Conservation (phyloP, 1,140 invertebrate genomes). For the Leptinotarsa undecemlineata region DNA sequence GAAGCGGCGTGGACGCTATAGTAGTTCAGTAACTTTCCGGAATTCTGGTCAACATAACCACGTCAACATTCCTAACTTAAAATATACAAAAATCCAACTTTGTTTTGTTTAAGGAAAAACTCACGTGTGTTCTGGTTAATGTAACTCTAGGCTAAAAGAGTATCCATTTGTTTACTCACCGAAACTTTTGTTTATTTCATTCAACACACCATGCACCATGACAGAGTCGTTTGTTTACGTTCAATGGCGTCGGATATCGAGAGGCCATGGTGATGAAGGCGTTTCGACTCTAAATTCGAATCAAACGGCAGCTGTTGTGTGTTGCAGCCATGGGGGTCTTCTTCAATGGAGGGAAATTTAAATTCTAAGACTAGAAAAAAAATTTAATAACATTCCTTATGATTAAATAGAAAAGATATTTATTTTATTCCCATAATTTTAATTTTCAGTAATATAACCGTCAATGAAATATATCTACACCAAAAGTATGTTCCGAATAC, state of each 20-base stretch:
- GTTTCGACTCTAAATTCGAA: conserved; percentile 16
- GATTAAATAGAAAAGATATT: too few species aligned
- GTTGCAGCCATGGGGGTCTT: neutral
- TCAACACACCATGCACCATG: conserved; percentile 28
- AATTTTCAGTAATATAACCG: too few species aligned
- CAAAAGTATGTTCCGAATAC: too few species aligned
- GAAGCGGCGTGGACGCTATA: too few species aligned
- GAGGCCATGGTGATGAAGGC: conserved; percentile 32
- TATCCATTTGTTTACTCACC: conserved; percentile 34
- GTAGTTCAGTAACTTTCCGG: too few species aligned
- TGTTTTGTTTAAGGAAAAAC: conserved; percentile 13
- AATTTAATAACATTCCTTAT: too few species aligned
- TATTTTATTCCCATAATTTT: too few species aligned
- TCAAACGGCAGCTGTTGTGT: neutral
- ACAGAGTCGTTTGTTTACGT: conserved; percentile 30
- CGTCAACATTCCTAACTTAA: neutral
- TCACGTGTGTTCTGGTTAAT: conserved; percentile 31
- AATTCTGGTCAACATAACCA: neutral
- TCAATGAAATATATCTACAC: too few species aligned
- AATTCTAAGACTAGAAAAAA: neutral
- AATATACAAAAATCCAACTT: neutral
- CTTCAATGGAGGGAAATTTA: conserved; percentile 9
- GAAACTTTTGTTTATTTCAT: conserved; percentile 35
- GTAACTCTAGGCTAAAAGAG: conserved; percentile 35
- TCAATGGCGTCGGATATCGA: conserved; percentile 29